Percentiles rank a stretch among this genome's conserved stretches.
Conservation (phyloP, 2,797 vertebrate species). For the Perodicticus potto region DNA sequence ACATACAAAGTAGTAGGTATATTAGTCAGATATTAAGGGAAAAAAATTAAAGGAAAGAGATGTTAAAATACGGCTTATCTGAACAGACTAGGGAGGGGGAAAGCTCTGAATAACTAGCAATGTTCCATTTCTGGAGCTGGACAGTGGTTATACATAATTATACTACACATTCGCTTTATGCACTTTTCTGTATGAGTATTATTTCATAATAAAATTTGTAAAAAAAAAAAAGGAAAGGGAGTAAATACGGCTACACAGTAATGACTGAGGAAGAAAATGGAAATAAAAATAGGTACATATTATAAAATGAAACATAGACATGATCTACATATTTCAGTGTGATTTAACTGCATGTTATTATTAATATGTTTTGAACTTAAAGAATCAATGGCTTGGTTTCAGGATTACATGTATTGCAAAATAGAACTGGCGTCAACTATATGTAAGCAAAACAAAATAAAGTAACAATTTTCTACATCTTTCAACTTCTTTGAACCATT, state of each 20-base stretch:
- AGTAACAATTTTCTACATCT: constrained; percentile 39
- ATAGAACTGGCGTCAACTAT: neutral
- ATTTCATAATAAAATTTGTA: constrained; percentile 25
- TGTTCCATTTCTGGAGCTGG: neutral
- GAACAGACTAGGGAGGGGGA: neutral
- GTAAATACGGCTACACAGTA: neutral
- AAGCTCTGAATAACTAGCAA: neutral
- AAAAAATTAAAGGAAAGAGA: constrained; percentile 19
- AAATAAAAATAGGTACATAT: constrained; percentile 20
- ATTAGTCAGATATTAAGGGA: constrained; percentile 6
- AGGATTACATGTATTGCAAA: constrained; percentile 1
- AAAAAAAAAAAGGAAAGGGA: neutral
- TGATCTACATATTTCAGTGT: neutral
- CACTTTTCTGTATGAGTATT: neutral
- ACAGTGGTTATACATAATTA: neutral
- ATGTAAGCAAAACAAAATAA: constrained; percentile 47
- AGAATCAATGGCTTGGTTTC: constrained; percentile 15
- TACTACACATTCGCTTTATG: neutral
- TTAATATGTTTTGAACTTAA: constrained; percentile 47
- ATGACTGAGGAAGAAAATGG: constrained; percentile 12
- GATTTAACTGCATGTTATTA: constrained; percentile 4
- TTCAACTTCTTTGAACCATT: constrained; percentile 32
- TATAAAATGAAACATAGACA: constrained; percentile 27
- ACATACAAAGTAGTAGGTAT: neutral
- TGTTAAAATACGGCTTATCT: constrained; percentile 1